These are phyloP conservation scores for Drosophila subobscura DNA, from an alignment of 1,140 invertebrate genomes.

Conservation along the genomic window DNA sequence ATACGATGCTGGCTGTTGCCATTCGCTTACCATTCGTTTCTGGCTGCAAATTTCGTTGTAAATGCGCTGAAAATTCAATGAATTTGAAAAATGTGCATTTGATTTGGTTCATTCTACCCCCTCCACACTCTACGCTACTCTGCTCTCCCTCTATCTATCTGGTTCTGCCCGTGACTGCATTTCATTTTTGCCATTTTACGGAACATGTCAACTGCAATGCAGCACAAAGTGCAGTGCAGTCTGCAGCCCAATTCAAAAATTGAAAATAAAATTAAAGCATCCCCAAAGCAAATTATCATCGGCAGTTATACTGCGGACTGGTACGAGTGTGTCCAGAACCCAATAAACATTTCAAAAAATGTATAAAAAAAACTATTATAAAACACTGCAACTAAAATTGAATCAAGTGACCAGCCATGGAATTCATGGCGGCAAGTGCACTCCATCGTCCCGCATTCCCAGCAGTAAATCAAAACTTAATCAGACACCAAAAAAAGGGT, in stretches of 20 bases:
- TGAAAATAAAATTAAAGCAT: slow-evolving; percentile 78
- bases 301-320: slow-evolving; percentile 1
- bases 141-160: not conserved
- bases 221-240: slow-evolving; percentile 54
- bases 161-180: slow-evolving; percentile 14
- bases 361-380: slow-evolving; percentile 4
- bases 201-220: slow-evolving; percentile 76
- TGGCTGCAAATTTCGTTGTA: slow-evolving; percentile 23
- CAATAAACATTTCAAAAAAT: slow-evolving; percentile 40
- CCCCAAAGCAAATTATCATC: slow-evolving; percentile 57
- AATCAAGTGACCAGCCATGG: slow-evolving; percentile 39
- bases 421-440: slow-evolving; percentile 15
- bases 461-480: slow-evolving; percentile 44
- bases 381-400: slow-evolving; percentile 40
- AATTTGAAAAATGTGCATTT: slow-evolving; percentile 81
- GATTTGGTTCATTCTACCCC: slow-evolving; percentile 69
- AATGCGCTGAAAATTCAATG: slow-evolving; percentile 74
- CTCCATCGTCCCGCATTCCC: not conserved
- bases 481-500: slow-evolving; percentile 22
- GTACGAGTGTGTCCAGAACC: slow-evolving; percentile 7
- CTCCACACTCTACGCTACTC: slow-evolving; percentile 17
- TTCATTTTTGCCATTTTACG: slow-evolving; percentile 46
- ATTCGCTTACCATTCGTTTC: too few species aligned
- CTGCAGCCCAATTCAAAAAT: slow-evolving; percentile 68
- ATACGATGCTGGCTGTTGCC: not conserved